Evolutionary conservation across 92 coral and sea anemone genomes (phyloP).

Genomic region (Zoanthus sansibaricus): DNA sequence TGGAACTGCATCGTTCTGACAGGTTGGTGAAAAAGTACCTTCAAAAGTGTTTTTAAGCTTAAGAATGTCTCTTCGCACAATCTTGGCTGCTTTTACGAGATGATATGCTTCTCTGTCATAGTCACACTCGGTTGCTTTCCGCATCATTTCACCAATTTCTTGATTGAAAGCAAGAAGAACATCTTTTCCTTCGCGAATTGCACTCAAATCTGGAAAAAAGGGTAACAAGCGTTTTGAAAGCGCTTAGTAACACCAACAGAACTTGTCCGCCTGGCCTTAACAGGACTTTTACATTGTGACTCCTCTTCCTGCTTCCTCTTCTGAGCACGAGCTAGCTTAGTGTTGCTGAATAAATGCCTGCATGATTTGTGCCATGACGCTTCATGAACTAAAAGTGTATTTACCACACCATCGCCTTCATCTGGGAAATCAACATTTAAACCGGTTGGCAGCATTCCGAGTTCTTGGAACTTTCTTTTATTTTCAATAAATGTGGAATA

Average conservation of each 20-base stretch:
- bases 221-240: constrained; percentile 18
- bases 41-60: constrained; percentile 1
- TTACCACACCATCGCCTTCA: constrained; percentile 1
- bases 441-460: constrained; percentile 1
- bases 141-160: constrained; percentile 53
- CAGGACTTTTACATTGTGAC: neutral
- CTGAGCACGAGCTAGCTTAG: constrained; percentile 2
- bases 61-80: constrained; percentile 14
- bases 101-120: constrained; percentile 47
- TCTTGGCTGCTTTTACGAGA: constrained; percentile 10
- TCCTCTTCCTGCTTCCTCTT: neutral
- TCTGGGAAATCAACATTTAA: neutral
- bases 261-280: neutral
- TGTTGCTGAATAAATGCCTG: neutral
- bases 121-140: constrained; percentile 30
- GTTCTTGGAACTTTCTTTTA: neutral
- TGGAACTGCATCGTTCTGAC: constrained; percentile 31
- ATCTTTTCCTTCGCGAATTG: constrained; percentile 50
- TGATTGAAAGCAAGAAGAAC: constrained; percentile 43
- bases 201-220: constrained; percentile 44
- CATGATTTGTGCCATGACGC: constrained; percentile 1
- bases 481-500: constrained; percentile 1
- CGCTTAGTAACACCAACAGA: neutral
- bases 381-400: neutral
- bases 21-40: constrained; percentile 25